Base-by-base conservation (phyloP, 2,113 vertebrate species). In the Panthera leo region DNA sequence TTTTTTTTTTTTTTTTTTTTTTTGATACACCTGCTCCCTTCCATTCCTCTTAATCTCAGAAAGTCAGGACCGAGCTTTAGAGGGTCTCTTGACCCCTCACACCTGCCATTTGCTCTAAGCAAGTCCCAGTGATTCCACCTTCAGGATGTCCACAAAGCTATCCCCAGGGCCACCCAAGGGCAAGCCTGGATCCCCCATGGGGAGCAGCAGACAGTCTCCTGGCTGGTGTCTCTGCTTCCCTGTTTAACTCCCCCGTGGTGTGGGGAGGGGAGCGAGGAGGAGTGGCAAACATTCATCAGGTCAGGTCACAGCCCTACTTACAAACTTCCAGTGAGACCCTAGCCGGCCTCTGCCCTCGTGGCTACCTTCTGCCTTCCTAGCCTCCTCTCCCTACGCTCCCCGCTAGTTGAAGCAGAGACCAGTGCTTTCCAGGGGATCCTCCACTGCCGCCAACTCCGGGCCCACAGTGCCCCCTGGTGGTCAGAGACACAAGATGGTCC, bases 401-500 rank as follows among this genome's bases (percentile, higher is more conserved):
- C 27, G 0, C 31, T 27, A 29, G 29, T 7, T 63, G 3, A 29
- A 34, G 3, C 11, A 1, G 23, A 14, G 1, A 7, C 39, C 8
- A 16, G 0, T 14, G 2, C 55, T 10, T 82, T 58, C 19, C 5
- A 2, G 0, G 27, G n/a, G 19, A 55, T 18, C 45, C 15, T 6
- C 11, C 16, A 9, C 10, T 0, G 34, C 55, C 5, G 83, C 8
- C 58, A 31, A 25, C 31, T 31, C 8, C 23, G 12, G 58, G 27
- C n/a, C 58, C 58, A 25, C 25, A 53, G 42, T 23, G 70, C 34
- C 39, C 39, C 2, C 58, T 93, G 34, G 34, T 67, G 71, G 42
- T 27, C 3, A 0, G 14, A 73, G 8, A 19, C 0, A 4, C 29
- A 53, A 48, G 23, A 18, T 19, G 0, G 1, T 27, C 51, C 2